phyloP scores from a whole-genome alignment of 2,113 vertebrate genomes.

The Falcunculus frontatus region DNA sequence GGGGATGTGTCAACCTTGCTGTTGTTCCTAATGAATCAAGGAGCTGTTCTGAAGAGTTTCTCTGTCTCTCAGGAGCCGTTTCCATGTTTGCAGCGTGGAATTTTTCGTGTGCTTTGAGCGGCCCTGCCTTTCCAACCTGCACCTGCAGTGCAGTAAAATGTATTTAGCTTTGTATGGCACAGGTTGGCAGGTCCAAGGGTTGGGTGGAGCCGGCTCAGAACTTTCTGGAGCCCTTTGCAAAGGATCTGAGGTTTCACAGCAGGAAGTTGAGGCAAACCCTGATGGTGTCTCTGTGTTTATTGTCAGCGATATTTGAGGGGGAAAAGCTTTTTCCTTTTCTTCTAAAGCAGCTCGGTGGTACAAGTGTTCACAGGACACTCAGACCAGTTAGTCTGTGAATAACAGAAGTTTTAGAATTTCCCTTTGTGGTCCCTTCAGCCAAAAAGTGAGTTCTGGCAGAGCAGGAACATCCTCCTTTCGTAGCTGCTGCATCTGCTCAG shows the following conservation, averaged over 20 bases:
- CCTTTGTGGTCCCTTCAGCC: background rate
- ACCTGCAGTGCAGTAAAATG: background rate
- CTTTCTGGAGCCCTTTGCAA: background rate
- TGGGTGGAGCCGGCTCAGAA: background rate
- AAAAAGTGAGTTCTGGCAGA: background rate
- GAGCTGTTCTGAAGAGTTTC: conserved; percentile 30
- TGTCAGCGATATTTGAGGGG: background rate
- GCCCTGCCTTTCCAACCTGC: background rate
- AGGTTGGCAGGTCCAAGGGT: background rate
- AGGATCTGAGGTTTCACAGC: background rate
- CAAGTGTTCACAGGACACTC: background rate
- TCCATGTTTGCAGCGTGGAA: background rate
- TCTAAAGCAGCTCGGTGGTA: background rate
- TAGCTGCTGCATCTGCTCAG: background rate
- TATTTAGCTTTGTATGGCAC: fast-evolving
- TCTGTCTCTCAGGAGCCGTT: conserved; percentile 21
- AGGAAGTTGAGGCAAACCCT: background rate
- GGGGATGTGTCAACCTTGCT: conserved; percentile 36
- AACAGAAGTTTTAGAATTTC: background rate
- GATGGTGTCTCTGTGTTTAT: background rate
- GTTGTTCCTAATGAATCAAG: conserved; percentile 50
- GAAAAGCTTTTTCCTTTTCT: background rate
- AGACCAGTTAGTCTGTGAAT: background rate
- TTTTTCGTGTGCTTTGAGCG: background rate
- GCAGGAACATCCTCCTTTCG: background rate